Evolutionary conservation across 2,113 vertebrate genomes (phyloP).

Genomic region (Gadus chalcogrammus): DNA sequence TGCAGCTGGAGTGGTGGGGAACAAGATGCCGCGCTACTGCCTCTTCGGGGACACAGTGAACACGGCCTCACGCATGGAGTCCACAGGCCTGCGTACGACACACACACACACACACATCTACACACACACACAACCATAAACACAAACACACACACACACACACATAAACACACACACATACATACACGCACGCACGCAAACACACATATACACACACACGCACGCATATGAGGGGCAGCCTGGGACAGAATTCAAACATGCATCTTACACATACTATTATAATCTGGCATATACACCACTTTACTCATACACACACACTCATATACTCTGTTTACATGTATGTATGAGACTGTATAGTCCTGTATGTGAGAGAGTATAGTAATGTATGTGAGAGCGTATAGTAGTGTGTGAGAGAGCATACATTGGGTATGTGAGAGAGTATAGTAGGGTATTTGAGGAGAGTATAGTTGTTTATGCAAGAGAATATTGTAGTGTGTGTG

Average conservation of each 20-base stretch:
- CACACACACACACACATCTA: conserved; percentile 6
- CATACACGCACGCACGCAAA: neutral
- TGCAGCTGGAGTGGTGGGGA: conserved; percentile 92
- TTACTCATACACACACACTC: neutral
- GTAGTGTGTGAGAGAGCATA: too few species aligned
- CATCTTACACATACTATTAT: too few species aligned
- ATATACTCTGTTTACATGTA: neutral
- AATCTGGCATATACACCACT: neutral
- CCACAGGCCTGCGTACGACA: conserved; percentile 89
- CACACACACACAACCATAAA: conserved; percentile 4
- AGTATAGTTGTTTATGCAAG: too few species aligned
- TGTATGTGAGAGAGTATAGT: too few species aligned
- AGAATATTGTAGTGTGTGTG: too few species aligned
- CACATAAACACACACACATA: neutral
- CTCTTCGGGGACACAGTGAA: conserved; percentile 94
- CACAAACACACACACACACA: neutral
- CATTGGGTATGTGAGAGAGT: too few species aligned
- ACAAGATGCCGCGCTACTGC: conserved; percentile 97
- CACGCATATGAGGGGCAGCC: neutral
- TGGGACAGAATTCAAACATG: too few species aligned
- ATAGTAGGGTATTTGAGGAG: too few species aligned
- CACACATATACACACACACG: conserved; percentile 1
- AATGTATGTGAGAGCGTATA: too few species aligned
- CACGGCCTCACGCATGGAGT: conserved; percentile 95
- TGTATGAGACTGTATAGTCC: too few species aligned